Conservation (phyloP, 2,113 vertebrate species). For the Struthidea cinerea region DNA sequence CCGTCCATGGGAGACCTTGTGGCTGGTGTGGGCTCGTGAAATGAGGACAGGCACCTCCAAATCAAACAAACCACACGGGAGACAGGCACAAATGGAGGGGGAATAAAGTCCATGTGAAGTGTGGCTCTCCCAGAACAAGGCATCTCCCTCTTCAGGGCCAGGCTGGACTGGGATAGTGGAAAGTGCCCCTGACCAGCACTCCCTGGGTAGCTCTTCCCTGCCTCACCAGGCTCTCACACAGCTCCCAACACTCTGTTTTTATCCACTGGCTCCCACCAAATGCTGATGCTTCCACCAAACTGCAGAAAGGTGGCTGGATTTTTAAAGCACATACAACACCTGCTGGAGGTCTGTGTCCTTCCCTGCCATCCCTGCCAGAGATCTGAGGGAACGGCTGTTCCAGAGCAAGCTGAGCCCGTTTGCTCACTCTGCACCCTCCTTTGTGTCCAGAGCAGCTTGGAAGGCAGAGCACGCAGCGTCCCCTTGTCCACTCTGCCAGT, state of each 20-base stretch:
- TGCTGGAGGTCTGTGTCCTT: neutral
- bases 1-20: neutral
- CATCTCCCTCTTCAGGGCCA: neutral
- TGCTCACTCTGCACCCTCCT: neutral
- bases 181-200: neutral
- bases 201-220: neutral
- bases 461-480: neutral
- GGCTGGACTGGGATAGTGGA: neutral
- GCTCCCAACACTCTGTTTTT: neutral
- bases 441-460: neutral
- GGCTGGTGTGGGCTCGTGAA: neutral
- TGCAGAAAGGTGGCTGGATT: neutral
- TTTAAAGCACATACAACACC: neutral
- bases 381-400: neutral
- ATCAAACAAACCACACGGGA: neutral
- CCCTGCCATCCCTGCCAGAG: neutral
- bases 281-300: neutral
- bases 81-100: neutral
- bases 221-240: neutral
- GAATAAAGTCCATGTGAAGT: rapidly evolving
- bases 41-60: neutral
- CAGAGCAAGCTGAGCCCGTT: neutral
- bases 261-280: neutral
- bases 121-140: neutral
- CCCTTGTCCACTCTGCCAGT: neutral